Evolutionary conservation across 2,888 invertebrate genomes (phyloP).

Genomic region (Cylindroiulus punctatus): DNA sequence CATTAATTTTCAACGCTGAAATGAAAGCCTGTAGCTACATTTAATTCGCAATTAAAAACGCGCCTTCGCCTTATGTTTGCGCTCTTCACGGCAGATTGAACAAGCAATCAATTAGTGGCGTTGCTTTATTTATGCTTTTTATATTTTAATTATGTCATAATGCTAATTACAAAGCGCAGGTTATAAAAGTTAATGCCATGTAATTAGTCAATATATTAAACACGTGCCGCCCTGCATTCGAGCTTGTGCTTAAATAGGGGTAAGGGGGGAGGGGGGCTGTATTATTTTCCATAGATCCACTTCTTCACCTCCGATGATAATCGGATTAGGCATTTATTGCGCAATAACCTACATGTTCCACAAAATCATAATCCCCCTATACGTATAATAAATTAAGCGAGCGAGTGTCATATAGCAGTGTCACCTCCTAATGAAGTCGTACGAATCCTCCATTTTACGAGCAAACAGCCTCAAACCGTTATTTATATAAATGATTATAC

Average conservation of each 20-base stretch:
- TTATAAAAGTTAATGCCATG: conserved; percentile 51
- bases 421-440: conserved; percentile 11
- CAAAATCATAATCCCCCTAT: conserved; percentile 50
- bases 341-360: conserved; percentile 39
- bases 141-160: conserved; percentile 54
- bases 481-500: conserved; percentile 43
- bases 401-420: not conserved
- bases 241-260: conserved; percentile 9
- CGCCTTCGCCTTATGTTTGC: conserved; percentile 2
- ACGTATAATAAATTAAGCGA: conserved; percentile 44
- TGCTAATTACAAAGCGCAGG: conserved; percentile 53
- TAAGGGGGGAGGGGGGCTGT: not conserved
- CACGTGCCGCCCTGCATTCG: conserved; percentile 27
- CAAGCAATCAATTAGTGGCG: conserved; percentile 46
- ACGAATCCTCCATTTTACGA: conserved; percentile 14
- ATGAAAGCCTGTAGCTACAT: not conserved
- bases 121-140: conserved; percentile 26
- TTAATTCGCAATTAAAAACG: conserved; percentile 30
- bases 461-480: conserved; percentile 35
- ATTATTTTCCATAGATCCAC: conserved; percentile 28
- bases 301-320: conserved; percentile 53
- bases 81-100: conserved; percentile 37
- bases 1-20: not conserved
- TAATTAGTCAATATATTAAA: conserved; percentile 54
- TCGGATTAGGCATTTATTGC: conserved; percentile 53